These are phyloP conservation scores for Drosophila biarmipes DNA, from an alignment of 1,140 invertebrate species.

Conservation along the genomic window DNA sequence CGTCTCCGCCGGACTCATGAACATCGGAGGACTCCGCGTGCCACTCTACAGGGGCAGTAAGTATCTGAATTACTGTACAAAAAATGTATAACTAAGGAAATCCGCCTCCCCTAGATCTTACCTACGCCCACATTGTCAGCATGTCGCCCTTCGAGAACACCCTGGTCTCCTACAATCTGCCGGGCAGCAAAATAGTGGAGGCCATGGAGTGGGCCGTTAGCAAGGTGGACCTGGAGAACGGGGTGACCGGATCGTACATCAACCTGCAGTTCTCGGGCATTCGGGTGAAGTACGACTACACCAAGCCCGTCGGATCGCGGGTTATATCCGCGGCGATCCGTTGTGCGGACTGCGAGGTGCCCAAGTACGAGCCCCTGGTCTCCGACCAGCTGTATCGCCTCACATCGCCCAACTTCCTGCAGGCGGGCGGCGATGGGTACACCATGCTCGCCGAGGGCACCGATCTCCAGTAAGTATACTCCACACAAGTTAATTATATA, in stretches of 20 bases:
- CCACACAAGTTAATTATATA: neutral
- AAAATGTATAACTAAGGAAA: too few species aligned
- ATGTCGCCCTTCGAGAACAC: conserved; percentile 90
- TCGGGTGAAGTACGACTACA: conserved; percentile 85
- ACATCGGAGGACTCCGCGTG: conserved; percentile 89
- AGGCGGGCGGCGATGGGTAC: conserved; percentile 88
- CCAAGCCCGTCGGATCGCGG: conserved; percentile 86
- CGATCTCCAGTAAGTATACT: conserved; percentile 58
- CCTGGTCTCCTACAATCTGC: conserved; percentile 88
- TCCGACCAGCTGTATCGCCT: conserved; percentile 87
- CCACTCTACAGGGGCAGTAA: conserved; percentile 86
- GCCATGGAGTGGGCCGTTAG: conserved; percentile 87
- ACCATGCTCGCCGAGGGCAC: conserved; percentile 77
- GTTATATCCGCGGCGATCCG: conserved; percentile 86
- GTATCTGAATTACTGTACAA: conserved; percentile 14
- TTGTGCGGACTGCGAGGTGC: conserved; percentile 88
- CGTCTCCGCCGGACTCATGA: conserved; percentile 88
- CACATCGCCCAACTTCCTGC: conserved; percentile 87
- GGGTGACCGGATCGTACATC: conserved; percentile 85
- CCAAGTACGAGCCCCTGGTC: conserved; percentile 86
- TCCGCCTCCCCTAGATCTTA: conserved; percentile 85
- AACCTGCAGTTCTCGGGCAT: conserved; percentile 88
- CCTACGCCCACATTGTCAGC: conserved; percentile 88
- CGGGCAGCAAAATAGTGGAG: conserved; percentile 87
- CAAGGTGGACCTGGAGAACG: conserved; percentile 66